Evolutionary conservation across 2,113 vertebrate genomes (phyloP).

Genomic region (Nothobranchius furzeri): DNA sequence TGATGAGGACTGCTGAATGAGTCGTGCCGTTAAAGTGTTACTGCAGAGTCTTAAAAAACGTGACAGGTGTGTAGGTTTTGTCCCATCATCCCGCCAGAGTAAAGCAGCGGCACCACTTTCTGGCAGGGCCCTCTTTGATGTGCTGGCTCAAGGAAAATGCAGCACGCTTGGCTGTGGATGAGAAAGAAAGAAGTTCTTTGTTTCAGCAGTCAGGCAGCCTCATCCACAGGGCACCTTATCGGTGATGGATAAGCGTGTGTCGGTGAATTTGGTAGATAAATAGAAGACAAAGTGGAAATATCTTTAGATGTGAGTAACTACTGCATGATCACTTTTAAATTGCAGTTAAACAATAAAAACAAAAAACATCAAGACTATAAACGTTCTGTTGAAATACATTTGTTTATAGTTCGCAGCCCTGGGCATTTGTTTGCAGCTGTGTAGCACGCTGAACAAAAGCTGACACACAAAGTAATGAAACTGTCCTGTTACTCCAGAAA

Average conservation of each 20-base stretch:
- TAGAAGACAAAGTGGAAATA: slow-evolving; percentile 17
- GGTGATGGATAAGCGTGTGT: slow-evolving; percentile 46
- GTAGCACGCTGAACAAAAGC: neutral
- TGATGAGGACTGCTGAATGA: slow-evolving; percentile 19
- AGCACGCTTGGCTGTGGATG: slow-evolving; percentile 30
- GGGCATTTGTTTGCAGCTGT: neutral
- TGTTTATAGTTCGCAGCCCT: neutral
- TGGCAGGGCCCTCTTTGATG: slow-evolving; percentile 11
- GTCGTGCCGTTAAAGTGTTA: neutral
- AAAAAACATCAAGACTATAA: neutral
- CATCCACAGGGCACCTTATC: slow-evolving; percentile 32
- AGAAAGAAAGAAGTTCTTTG: slow-evolving; percentile 63
- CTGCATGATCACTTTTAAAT: neutral
- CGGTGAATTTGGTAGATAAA: slow-evolving; percentile 33
- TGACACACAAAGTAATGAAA: neutral
- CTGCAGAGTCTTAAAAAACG: slow-evolving; percentile 21
- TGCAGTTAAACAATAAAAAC: neutral
- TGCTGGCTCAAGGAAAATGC: slow-evolving; percentile 14
- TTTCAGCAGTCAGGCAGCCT: slow-evolving; percentile 50
- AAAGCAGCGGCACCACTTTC: slow-evolving; percentile 45
- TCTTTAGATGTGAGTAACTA: neutral
- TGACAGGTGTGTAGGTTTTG: slow-evolving; percentile 33
- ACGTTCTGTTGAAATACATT: neutral
- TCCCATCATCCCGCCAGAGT: slow-evolving; percentile 19
- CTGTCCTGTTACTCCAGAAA: neutral